Evolutionary conservation across 2,113 vertebrate species (phyloP).

Genomic region (Leucosticte australis): DNA sequence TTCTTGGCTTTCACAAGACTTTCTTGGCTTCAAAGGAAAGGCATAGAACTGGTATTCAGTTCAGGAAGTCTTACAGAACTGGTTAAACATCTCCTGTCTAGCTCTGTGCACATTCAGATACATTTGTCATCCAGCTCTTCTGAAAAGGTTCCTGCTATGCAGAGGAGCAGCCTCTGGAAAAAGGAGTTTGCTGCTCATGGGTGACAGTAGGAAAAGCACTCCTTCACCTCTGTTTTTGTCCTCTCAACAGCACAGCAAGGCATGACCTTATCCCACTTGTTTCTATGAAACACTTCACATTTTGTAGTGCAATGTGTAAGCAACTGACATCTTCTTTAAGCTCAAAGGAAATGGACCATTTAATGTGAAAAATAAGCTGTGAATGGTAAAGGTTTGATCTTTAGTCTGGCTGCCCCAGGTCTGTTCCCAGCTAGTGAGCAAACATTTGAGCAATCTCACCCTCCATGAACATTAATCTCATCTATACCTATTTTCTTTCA

Average conservation of each 20-base stretch:
- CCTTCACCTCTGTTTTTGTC: neutral
- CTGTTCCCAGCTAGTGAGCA: neutral
- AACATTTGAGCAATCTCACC: neutral
- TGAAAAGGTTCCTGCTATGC: neutral
- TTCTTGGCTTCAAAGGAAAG: neutral
- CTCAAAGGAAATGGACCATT: neutral
- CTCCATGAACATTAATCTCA: neutral
- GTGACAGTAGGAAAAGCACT: neutral
- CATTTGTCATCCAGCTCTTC: neutral
- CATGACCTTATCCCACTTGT: neutral
- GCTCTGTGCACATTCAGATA: neutral
- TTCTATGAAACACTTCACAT: neutral
- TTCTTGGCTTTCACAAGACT: neutral
- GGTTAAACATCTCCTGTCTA: neutral
- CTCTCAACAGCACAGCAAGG: neutral
- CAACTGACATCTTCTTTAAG: neutral
- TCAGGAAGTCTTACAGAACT: neutral
- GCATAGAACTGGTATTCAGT: accelerated
- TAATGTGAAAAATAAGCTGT: neutral
- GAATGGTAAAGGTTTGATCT: neutral
- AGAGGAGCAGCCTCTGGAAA: neutral
- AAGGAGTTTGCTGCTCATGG: neutral
- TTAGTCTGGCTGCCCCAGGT: neutral
- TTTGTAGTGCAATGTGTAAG: neutral
- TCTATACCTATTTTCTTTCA: neutral